Conservation (phyloP, 1,140 invertebrate species). For the Luehdorfia chinensis region DNA sequence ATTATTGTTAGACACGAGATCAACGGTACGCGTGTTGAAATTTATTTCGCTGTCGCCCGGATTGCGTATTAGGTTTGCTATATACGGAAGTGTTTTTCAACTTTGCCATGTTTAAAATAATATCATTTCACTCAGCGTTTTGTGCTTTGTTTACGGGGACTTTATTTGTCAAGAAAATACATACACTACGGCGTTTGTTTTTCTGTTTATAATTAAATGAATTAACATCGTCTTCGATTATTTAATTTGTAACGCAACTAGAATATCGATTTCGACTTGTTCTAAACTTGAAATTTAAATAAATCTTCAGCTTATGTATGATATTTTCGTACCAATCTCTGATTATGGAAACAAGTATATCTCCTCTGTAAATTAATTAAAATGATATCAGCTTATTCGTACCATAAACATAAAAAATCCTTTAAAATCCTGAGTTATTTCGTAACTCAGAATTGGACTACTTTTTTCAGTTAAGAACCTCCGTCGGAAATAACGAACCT, state of each 20-base stretch:
- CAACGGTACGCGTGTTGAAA: slow-evolving; percentile 24
- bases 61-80: slow-evolving; percentile 9
- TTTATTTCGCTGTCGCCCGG: background rate
- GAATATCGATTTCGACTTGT: no score
- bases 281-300: no score
- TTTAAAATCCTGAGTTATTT: slow-evolving; percentile 4
- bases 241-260: no score
- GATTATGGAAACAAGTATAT: no score
- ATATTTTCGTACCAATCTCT: background rate
- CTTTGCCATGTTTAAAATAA: background rate
- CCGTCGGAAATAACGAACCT: slow-evolving; percentile 16
- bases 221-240: no score
- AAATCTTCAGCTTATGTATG: no score
- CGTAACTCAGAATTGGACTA: slow-evolving; percentile 11
- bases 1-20: slow-evolving; percentile 66
- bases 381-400: slow-evolving; percentile 6
- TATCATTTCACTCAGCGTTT: no score
- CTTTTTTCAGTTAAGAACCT: slow-evolving; percentile 15
- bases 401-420: slow-evolving; percentile 8
- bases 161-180: no score
- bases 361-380: slow-evolving; percentile 18
- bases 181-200: no score
- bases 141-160: no score
- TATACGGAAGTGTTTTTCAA: background rate
- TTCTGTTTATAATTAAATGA: no score